A percentile compares a stretch with the other conserved stretches of the same genome.
Conservation (phyloP, 2,113 vertebrate species). For the Sturnus vulgaris region DNA sequence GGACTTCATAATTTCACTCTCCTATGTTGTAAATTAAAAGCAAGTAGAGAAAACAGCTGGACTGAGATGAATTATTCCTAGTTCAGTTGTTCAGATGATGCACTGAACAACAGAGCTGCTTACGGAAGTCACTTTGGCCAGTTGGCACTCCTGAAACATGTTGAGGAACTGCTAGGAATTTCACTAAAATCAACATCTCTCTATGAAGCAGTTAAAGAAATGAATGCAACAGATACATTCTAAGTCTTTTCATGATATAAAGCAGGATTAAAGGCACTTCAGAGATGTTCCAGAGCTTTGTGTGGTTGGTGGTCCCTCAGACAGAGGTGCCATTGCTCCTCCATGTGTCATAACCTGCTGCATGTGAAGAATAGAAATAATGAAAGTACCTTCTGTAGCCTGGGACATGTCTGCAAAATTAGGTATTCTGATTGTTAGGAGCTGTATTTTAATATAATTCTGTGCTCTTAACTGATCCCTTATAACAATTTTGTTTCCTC, state of each 20-base stretch:
- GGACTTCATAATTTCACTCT: neutral
- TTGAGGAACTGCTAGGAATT: neutral
- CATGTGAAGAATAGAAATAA: neutral
- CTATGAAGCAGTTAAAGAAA: neutral
- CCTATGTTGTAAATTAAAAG: neutral
- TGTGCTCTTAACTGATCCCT: neutral
- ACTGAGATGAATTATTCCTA: neutral
- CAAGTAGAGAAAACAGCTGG: neutral
- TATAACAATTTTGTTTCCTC: neutral
- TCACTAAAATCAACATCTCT: neutral
- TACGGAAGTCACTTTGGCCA: neutral
- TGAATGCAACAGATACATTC: neutral
- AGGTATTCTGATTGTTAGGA: neutral
- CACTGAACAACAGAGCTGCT: neutral
- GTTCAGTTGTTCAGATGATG: neutral
- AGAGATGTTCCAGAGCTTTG: neutral
- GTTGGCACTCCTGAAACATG: neutral
- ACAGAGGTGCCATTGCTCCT: neutral
- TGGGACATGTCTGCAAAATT: neutral
- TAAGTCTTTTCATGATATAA: neutral
- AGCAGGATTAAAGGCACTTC: neutral
- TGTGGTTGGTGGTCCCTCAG: neutral
- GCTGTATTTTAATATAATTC: neutral
- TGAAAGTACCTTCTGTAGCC: neutral
- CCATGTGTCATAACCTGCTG: neutral